These are phyloP conservation scores for Coreius guichenoti DNA, from an alignment of 2,797 vertebrate species.

Conservation along the genomic window DNA sequence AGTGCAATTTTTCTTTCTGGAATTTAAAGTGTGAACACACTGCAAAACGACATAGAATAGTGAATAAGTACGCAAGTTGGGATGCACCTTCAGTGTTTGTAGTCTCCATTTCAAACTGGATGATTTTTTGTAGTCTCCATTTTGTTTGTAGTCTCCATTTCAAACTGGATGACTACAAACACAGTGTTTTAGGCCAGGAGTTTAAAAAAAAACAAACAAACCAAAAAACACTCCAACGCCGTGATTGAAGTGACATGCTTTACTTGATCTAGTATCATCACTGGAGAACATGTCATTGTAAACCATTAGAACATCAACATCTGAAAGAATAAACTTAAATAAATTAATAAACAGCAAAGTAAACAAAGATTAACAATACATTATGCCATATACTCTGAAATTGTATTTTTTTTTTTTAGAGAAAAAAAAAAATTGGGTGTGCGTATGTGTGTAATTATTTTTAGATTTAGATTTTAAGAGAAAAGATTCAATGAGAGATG, in stretches of 20 bases:
- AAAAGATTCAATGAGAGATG: background rate
- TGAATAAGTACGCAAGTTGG: too few species aligned
- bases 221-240: background rate
- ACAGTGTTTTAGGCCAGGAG: too few species aligned
- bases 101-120: too few species aligned
- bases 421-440: background rate
- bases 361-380: constrained; percentile 12
- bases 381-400: background rate
- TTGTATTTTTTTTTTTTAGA: background rate
- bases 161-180: too few species aligned
- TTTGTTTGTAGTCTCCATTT: too few species aligned
- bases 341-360: constrained; percentile 8
- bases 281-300: constrained; percentile 26
- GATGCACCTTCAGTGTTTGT: too few species aligned
- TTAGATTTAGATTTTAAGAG: constrained; percentile 8
- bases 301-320: constrained; percentile 9
- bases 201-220: too few species aligned
- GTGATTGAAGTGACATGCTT: constrained; percentile 27
- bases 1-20: background rate
- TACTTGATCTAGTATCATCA: constrained; percentile 36
- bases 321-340: constrained; percentile 29
- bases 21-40: too few species aligned
- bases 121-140: too few species aligned
- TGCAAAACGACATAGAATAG: too few species aligned
- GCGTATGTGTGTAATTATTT: background rate